Conservation (phyloP, 1,140 invertebrate genomes). For the Hycleus phaleratus region DNA sequence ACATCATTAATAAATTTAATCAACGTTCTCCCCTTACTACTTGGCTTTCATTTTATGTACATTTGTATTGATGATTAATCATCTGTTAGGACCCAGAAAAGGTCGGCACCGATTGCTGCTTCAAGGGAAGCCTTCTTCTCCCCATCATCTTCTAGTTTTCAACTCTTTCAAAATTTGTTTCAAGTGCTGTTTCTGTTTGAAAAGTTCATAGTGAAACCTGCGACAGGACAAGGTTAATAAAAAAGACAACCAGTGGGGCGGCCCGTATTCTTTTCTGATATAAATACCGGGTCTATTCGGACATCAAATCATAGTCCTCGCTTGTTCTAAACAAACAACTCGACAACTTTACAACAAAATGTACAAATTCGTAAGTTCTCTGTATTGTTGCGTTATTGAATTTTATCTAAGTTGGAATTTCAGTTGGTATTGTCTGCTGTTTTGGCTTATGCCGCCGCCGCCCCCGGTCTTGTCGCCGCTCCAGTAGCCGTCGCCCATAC, state of each 20-base stretch:
- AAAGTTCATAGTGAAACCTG: conserved; percentile 15
- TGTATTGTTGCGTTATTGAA: background rate
- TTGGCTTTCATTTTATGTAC: too few species aligned
- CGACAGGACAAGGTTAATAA: background rate
- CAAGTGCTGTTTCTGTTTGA: conserved; percentile 16
- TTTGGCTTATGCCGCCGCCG: conserved; percentile 47
- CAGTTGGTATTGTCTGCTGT: conserved; percentile 45
- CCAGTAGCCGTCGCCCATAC: conserved; percentile 42
- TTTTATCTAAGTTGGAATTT: conserved; percentile 14
- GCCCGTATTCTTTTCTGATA: background rate
- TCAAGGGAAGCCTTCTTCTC: too few species aligned
- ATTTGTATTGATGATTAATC: too few species aligned
- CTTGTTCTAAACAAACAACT: background rate
- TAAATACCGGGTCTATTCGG: background rate
- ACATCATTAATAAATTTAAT: too few species aligned
- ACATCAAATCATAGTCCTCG: background rate
- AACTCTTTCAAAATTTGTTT: too few species aligned
- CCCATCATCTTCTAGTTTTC: too few species aligned
- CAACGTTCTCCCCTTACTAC: too few species aligned
- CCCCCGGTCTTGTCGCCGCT: conserved; percentile 41
- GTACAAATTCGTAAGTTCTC: conserved; percentile 39
- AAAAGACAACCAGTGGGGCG: background rate
- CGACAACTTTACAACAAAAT: conserved; percentile 21
- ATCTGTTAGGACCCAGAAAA: too few species aligned
- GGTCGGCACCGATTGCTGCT: too few species aligned